Evolutionary conservation across 2,888 invertebrate genomes (phyloP).

Genomic region (Fissipunctia ypsillon): DNA sequence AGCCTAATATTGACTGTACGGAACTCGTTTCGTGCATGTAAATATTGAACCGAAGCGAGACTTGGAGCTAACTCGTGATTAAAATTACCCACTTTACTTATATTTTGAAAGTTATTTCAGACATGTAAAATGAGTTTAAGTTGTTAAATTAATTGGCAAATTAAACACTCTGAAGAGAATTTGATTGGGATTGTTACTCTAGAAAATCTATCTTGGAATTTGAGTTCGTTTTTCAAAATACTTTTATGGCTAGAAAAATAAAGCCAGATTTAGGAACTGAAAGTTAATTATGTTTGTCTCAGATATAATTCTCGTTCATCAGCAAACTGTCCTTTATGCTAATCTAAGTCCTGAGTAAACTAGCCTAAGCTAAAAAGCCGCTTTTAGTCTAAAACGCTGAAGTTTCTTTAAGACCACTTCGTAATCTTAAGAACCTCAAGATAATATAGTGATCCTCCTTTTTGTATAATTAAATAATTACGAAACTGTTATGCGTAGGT

Average conservation of each 20-base stretch:
- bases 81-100: conserved; percentile 71
- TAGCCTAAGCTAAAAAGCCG: conserved; percentile 35
- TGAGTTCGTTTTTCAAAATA: neutral
- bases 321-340: conserved; percentile 41
- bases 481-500: neutral
- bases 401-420: conserved; percentile 18
- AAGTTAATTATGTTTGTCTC: conserved; percentile 22
- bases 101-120: conserved; percentile 31
- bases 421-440: conserved; percentile 30
- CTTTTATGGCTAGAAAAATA: neutral
- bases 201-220: neutral
- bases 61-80: conserved; percentile 76
- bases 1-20: conserved; percentile 87
- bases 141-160: neutral
- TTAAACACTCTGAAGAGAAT: neutral
- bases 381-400: conserved; percentile 24
- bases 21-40: conserved; percentile 86
- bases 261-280: neutral
- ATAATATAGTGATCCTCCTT: conserved; percentile 30
- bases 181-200: neutral
- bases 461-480: conserved; percentile 35
- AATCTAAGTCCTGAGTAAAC: conserved; percentile 53
- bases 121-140: conserved; percentile 1
- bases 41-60: conserved; percentile 77
- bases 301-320: conserved; percentile 16